A percentile compares a stretch with the other conserved stretches of the same genome.
Evolutionary conservation across 1,140 invertebrate genomes (phyloP).

Genomic region (Aphaenogaster floridana): DNA sequence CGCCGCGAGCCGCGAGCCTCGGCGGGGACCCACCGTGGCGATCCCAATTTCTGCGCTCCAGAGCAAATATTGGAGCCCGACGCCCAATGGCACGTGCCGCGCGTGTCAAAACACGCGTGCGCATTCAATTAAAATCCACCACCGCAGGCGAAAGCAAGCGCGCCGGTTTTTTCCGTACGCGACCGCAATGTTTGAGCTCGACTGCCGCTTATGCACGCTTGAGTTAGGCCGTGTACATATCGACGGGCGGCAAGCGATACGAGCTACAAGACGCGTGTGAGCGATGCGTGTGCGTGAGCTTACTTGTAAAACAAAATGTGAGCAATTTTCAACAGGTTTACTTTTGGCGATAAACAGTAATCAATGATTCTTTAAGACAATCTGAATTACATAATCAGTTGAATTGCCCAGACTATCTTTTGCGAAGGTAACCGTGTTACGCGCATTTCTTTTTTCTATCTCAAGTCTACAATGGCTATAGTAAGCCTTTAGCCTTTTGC

Average conservation of each 20-base stretch:
- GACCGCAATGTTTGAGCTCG: constrained; percentile 40
- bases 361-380: not conserved
- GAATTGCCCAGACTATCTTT: not conserved
- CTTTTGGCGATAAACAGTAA: not conserved
- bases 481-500: too few species aligned
- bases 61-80: constrained; percentile 67
- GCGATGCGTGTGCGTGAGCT: not conserved
- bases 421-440: not conserved
- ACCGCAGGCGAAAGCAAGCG: not conserved
- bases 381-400: not conserved
- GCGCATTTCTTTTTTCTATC: not conserved
- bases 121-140: constrained; percentile 69
- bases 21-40: not conserved
- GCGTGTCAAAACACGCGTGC: constrained; percentile 54
- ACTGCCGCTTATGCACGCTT: not conserved
- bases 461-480: not conserved
- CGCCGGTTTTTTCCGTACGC: constrained; percentile 22
- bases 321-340: not conserved
- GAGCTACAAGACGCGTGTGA: not conserved
- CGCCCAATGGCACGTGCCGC: constrained; percentile 39
- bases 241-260: not conserved
- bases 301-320: not conserved
- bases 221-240: not conserved
- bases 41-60: constrained; percentile 66
- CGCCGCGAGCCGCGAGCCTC: constrained; percentile 16